phyloP scores from a whole-genome alignment of 2,797 vertebrate species.

The Sebastes minor region DNA sequence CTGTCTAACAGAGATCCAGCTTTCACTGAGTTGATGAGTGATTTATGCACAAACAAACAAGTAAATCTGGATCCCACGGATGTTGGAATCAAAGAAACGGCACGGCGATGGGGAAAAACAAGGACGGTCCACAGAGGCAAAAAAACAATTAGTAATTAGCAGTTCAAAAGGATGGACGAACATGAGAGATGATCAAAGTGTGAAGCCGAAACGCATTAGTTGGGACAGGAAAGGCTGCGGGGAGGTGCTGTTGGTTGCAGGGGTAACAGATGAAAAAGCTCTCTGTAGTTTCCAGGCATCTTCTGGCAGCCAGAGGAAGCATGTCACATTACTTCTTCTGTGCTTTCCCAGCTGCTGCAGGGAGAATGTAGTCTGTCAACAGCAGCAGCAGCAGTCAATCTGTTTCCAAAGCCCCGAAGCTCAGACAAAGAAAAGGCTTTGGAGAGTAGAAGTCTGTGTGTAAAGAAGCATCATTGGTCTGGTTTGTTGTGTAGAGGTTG shows the following conservation, averaged over 20 bases:
- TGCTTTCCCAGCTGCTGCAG: slow-evolving; percentile 47
- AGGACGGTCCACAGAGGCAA: slow-evolving; percentile 16
- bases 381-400: slow-evolving; percentile 63
- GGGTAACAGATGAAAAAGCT: slow-evolving; percentile 60
- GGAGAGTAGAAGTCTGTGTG: slow-evolving; percentile 24
- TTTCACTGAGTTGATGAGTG: background rate
- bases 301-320: slow-evolving; percentile 49
- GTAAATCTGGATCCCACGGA: slow-evolving; percentile 11
- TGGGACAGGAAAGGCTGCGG: slow-evolving; percentile 43
- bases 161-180: slow-evolving; percentile 43
- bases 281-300: slow-evolving; percentile 49
- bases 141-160: slow-evolving; percentile 42
- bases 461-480: slow-evolving; percentile 26
- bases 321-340: slow-evolving; percentile 56
- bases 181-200: slow-evolving; percentile 64
- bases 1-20: background rate
- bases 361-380: slow-evolving; percentile 56
- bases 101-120: background rate
- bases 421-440: slow-evolving; percentile 48
- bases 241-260: slow-evolving; percentile 56
- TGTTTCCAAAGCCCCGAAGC: slow-evolving; percentile 54
- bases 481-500: slow-evolving; percentile 27
- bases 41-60: background rate
- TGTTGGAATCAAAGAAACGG: slow-evolving; percentile 28
- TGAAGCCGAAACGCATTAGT: slow-evolving; percentile 14